Base-by-base conservation (phyloP, 1,140 invertebrate species). In the Drosophila burlai region DNA sequence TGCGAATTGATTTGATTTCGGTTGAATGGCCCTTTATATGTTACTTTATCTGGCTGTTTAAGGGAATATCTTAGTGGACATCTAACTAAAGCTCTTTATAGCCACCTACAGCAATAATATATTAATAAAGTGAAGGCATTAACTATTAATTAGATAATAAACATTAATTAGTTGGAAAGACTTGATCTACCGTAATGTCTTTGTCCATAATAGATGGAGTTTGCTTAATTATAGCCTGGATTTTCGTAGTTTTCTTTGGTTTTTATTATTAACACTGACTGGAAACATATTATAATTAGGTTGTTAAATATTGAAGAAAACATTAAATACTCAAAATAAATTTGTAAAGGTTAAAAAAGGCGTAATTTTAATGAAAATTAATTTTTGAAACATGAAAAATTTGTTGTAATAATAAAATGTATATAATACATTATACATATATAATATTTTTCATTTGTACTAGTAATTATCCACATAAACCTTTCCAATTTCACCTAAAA, bases 1-100 rank as follows among this genome's bases (percentile, higher is more conserved):
- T 74, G 72, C 18, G 64, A 87, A 87, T 87, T 72, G 81, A 75
- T 84, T 76, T 31, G 52, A 24, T 42, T 72, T 69, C 16, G 29
- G 21, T 31, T 52, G 43, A 73, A 61, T 18, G 31, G 31, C 55
- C 26, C 71, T 31, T 52, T 73, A 49, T 50, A 24, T 47, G 24
- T 40, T 49, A 47, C 26, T 40, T 66, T 52, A 50, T 66, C 11
- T 21, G 16, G 13, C 29, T 26, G 11, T 43, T 65, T 31, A 29
- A 0, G 2, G 11, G 63, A 34, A 65, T 63, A 45, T 16, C 42
- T 18, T 26, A 63, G 16, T 15, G 5, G 42, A 18, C 26, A 10
- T 16, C 5, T 31, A 21, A 6, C 24, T 60, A 24, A 55, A 38
- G 21, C 34, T 38, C 15, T 38, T 38, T 38, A 38, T 55, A 3